phyloP scores from a whole-genome alignment of 2,888 invertebrate species.

The Clepsis dumicolana region DNA sequence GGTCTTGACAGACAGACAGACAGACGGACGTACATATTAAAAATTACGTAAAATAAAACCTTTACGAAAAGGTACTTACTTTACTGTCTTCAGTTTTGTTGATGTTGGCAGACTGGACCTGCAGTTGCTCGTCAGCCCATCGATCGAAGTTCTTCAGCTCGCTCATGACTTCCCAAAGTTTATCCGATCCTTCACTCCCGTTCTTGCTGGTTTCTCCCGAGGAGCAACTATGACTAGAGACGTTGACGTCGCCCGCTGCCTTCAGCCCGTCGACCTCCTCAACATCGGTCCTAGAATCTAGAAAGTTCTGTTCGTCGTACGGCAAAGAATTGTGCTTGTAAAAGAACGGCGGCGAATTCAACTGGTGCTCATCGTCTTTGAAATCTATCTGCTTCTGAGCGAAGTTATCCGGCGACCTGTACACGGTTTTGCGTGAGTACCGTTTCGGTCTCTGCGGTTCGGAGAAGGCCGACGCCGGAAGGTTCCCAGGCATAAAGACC shows the following conservation, averaged over 20 bases:
- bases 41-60: constrained; percentile 17
- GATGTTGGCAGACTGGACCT: constrained; percentile 60
- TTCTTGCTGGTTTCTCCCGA: constrained; percentile 54
- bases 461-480: constrained; percentile 60
- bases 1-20: too few species aligned
- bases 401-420: constrained; percentile 65
- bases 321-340: constrained; percentile 73
- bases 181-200: constrained; percentile 66
- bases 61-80: constrained; percentile 55
- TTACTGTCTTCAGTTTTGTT: constrained; percentile 75
- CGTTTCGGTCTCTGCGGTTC: constrained; percentile 64
- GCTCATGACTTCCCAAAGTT: constrained; percentile 77
- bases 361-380: constrained; percentile 61
- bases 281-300: constrained; percentile 57
- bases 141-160: constrained; percentile 75
- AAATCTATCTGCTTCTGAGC: constrained; percentile 75
- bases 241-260: constrained; percentile 55
- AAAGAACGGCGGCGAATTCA: constrained; percentile 67
- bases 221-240: constrained; percentile 64
- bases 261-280: constrained; percentile 67
- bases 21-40: too few species aligned
- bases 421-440: constrained; percentile 53
- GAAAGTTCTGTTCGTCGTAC: constrained; percentile 64
- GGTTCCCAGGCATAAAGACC: constrained; percentile 80
- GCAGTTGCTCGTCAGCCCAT: constrained; percentile 79